Base-by-base conservation (phyloP, 2,113 vertebrate genomes). In the Chaetura pelagica region DNA sequence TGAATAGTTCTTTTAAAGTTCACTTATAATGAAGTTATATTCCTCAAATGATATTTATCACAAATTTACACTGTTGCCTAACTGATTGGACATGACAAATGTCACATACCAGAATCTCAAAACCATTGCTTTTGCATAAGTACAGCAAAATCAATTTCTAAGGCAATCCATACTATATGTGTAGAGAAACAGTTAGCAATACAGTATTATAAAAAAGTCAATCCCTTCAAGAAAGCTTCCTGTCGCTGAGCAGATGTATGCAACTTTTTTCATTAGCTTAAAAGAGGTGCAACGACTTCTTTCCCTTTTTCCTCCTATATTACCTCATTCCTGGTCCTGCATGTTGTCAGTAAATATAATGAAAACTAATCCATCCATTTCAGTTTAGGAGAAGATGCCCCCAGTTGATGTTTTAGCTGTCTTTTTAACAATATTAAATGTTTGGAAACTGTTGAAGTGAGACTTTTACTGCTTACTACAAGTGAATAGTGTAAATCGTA, bases 371-470 rank as follows among this genome's bases (percentile, higher is more conserved):
- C 38, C 11, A 97, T 90, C 71, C 52, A 82, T 94, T 97, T 96
- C 87, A 95, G 67, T 96, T 97, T 95, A 93, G 87, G 46, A 97
- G 90, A 96, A 96, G 98, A 96, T 71, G 62, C 64, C 58, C 55
- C 40, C 49, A 87, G 6, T 49, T 97, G 92, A 95, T 92, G 84
- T 97, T 96, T 96, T 81, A 94, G 78, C 57, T 95, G 89, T 95
- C 94, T 96, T 97, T 97, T 97, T 94, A 98, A 93, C 91, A 91
- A 85, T 87, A 78, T 97, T 96, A 97, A 98, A 97, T 97, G 92
- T 52, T 64, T 96, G 66, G 82, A 96, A 96, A 97, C 76, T 94
- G 95, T 90, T 89, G 66, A 97, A 84, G 29, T 96, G 84, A 96
- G 92, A 71, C 89, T 96, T 97, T 93, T 95, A 96, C 90, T 95